These are phyloP conservation scores for Theretra japonica DNA, from an alignment of 2,888 invertebrate species.

Conservation along the genomic window DNA sequence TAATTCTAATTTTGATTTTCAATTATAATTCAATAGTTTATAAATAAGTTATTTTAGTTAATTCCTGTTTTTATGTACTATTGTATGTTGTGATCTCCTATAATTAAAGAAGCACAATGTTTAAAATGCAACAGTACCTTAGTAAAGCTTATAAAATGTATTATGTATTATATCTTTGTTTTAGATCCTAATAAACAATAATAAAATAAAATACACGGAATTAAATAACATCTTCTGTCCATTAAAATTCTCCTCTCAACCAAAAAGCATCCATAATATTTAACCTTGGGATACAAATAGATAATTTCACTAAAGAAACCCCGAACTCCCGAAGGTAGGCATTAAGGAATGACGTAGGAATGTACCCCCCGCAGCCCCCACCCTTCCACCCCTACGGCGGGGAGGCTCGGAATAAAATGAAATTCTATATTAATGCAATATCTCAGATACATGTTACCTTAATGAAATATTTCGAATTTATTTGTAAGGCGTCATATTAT, in stretches of 20 bases:
- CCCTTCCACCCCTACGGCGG: background rate
- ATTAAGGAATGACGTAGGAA: slow-evolving; percentile 20
- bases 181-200: no score
- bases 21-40: no score
- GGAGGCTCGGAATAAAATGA: slow-evolving; percentile 31
- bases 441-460: slow-evolving; percentile 32
- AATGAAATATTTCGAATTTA: slow-evolving; percentile 40
- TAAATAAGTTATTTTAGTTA: no score
- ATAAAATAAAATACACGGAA: no score
- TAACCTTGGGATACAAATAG: slow-evolving; percentile 15
- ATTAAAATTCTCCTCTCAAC: background rate
- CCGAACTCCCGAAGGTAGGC: background rate
- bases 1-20: no score
- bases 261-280: background rate
- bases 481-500: background rate
- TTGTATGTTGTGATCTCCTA: no score
- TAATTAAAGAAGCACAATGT: no score
- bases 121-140: no score
- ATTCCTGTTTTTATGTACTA: no score
- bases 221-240: no score
- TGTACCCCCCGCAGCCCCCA: background rate
- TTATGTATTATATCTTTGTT: no score
- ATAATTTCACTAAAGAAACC: slow-evolving; percentile 16
- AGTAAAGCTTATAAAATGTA: no score
- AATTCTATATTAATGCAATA: slow-evolving; percentile 44